phyloP scores from a whole-genome alignment of 2,113 vertebrate species.

The Ictidomys tridecemlineatus region DNA sequence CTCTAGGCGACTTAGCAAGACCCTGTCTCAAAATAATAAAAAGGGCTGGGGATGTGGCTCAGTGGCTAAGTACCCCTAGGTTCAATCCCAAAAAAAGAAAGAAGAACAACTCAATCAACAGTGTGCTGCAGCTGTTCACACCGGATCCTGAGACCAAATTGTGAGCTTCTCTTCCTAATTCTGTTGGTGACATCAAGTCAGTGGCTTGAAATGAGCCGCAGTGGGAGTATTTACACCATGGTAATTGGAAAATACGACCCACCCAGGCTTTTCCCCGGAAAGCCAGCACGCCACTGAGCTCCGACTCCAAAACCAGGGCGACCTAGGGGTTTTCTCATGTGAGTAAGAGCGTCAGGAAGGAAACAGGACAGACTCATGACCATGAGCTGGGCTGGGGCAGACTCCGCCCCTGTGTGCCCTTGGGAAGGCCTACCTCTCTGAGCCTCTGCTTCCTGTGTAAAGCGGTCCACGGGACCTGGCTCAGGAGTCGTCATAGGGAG shows the following conservation, averaged over 20 bases:
- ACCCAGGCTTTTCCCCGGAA: background rate
- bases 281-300: background rate
- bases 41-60: background rate
- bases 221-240: background rate
- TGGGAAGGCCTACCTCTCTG: background rate
- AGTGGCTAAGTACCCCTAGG: background rate
- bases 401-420: background rate
- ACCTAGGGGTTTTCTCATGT: too few relatives aligned
- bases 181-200: background rate
- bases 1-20: background rate
- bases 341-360: background rate
- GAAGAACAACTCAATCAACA: background rate
- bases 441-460: background rate
- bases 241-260: background rate
- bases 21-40: background rate
- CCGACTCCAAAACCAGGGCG: accelerated
- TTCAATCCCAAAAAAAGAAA: background rate
- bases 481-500: background rate
- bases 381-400: background rate
- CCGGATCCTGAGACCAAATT: accelerated
- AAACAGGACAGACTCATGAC: background rate
- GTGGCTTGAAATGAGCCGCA: background rate
- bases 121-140: background rate
- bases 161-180: background rate
- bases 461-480: background rate